phyloP scores from a whole-genome alignment of 2,113 vertebrate genomes.

The Platichthys flesus region DNA sequence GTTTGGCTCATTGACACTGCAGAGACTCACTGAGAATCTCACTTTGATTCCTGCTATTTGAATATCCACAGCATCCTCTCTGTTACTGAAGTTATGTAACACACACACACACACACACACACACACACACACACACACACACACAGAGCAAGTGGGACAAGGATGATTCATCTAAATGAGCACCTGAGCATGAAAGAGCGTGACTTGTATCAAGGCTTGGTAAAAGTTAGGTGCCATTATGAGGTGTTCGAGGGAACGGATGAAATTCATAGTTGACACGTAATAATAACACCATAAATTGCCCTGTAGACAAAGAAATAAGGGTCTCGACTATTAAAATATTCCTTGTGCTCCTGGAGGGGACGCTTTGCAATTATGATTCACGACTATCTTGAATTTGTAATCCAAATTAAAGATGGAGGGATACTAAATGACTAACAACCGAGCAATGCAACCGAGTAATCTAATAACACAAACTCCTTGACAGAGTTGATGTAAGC shows the following conservation, averaged over 20 bases:
- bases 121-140: not conserved
- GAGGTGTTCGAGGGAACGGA: not conserved
- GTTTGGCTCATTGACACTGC: conserved; percentile 24
- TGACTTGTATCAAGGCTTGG: conserved; percentile 22
- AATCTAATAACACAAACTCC: not conserved
- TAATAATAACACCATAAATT: not conserved
- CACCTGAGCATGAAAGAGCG: conserved; percentile 39
- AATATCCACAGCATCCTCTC: conserved; percentile 31
- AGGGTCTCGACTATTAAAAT: not conserved
- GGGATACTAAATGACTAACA: not conserved
- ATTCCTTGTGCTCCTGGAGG: not conserved
- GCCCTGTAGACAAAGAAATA: not conserved
- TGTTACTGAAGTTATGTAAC: conserved; percentile 48
- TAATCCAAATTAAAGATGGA: not conserved
- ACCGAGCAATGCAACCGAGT: not conserved
- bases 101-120: not conserved
- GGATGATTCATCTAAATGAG: conserved; percentile 52
- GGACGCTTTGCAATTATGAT: not conserved
- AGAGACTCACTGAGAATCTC: conserved; percentile 11
- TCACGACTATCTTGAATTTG: not conserved
- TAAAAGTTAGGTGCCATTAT: conserved; percentile 6
- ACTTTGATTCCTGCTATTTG: conserved; percentile 1
- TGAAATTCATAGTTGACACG: not conserved
- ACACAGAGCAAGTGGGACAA: conserved; percentile 23
- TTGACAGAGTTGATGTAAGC: too few species aligned